Conservation (phyloP, 2,797 vertebrate species). For the Carcharodon carcharias region DNA sequence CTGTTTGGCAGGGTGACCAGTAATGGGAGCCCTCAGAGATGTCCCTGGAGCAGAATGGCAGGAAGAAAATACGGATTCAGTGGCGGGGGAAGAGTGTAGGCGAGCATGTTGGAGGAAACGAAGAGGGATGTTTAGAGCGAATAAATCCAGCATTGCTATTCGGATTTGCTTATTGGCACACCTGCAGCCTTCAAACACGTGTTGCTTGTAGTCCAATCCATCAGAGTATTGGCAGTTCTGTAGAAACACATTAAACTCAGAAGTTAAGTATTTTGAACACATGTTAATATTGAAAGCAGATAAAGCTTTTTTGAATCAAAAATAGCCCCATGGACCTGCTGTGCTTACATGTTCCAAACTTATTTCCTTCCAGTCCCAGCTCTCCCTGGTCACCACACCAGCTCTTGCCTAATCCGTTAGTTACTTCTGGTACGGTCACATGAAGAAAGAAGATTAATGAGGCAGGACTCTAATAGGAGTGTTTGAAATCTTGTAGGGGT, state of each 20-base stretch:
- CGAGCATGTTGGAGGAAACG: too few relatives aligned
- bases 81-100: not conserved
- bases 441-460: not conserved
- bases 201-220: not conserved
- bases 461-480: not conserved
- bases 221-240: not conserved
- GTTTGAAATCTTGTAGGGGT: not conserved
- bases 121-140: not conserved
- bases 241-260: not conserved
- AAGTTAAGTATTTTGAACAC: not conserved
- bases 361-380: constrained; percentile 11
- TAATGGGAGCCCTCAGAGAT: not conserved
- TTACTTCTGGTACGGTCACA: not conserved
- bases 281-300: not conserved
- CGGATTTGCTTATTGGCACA: not conserved
- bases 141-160: not conserved
- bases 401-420: not conserved
- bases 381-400: not conserved
- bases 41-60: not conserved
- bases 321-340: not conserved
- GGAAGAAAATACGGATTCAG: not conserved
- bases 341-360: not conserved
- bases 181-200: not conserved
- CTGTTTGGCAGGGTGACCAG: not conserved
- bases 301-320: not conserved